Percentiles rank a stretch among this genome's conserved stretches.
These are phyloP conservation scores for Aurelia aurita DNA, from an alignment of 30 jellyfish, hydroid and myxozoan species.

Conservation along the genomic window DNA sequence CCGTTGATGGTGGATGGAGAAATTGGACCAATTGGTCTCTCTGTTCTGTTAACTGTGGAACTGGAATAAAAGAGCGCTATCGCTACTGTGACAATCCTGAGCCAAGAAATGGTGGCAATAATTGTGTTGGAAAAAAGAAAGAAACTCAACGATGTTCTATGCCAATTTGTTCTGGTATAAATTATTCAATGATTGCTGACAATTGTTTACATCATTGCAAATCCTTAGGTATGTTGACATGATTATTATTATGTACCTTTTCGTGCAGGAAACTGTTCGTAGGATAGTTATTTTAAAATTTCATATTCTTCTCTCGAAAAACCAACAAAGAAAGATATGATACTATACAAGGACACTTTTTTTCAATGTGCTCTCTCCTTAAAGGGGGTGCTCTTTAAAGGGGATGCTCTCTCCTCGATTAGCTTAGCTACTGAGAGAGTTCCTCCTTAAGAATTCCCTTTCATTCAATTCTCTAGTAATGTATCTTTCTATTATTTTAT, in stretches of 20 bases:
- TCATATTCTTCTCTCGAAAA: background rate
- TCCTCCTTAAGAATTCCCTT: too few relatives aligned
- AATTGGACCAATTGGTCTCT: slow-evolving; percentile 50
- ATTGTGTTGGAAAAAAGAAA: slow-evolving; percentile 19
- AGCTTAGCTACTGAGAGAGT: too few relatives aligned
- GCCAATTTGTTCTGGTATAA: slow-evolving; percentile 55
- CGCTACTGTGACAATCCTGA: slow-evolving; percentile 73
- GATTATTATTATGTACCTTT: background rate
- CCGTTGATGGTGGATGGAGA: slow-evolving; percentile 46
- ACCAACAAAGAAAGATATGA: too few relatives aligned
- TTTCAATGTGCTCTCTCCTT: too few relatives aligned
- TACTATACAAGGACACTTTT: too few relatives aligned
- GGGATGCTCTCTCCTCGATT: too few relatives aligned
- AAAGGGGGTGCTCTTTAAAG: too few relatives aligned
- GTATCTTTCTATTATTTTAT: too few relatives aligned
- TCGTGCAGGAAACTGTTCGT: background rate
- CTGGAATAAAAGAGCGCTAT: slow-evolving; percentile 30
- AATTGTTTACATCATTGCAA: slow-evolving; percentile 28
- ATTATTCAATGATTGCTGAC: slow-evolving; percentile 29
- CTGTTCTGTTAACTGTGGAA: slow-evolving; percentile 64
- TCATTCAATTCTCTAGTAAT: too few relatives aligned
- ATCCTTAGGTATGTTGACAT: slow-evolving; percentile 11
- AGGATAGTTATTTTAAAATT: background rate
- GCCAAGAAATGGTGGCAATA: slow-evolving; percentile 59
- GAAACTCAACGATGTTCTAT: background rate